Conservation (phyloP, 2,113 vertebrate species). For the Rhinopomastus cyanomelas region DNA sequence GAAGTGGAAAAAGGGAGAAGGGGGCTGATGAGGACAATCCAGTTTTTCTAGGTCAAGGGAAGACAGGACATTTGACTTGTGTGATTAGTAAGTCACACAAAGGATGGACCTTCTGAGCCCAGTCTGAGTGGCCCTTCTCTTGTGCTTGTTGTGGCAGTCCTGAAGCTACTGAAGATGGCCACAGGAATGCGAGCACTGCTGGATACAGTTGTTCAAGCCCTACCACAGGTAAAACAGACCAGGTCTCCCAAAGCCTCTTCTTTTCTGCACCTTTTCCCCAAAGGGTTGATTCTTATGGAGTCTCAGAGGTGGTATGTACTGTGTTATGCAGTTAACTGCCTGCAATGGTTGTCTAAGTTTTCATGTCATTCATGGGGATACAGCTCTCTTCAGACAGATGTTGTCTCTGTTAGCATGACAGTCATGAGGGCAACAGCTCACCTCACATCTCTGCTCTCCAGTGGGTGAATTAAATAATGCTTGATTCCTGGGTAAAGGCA, state of each 20-base stretch:
- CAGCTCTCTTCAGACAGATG: neutral
- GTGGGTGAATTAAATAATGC: neutral
- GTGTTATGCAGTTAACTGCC: neutral
- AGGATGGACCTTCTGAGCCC: neutral
- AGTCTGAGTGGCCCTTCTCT: neutral
- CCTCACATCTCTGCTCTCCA: neutral
- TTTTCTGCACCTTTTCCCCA: neutral
- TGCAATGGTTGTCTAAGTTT: neutral
- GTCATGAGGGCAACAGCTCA: neutral
- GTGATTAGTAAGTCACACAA: neutral
- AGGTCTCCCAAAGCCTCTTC: neutral
- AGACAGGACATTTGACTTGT: neutral
- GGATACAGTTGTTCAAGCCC: constrained; percentile 88
- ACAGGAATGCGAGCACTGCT: constrained; percentile 88
- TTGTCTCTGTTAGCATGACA: neutral
- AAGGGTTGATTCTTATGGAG: neutral
- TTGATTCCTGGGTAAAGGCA: neutral
- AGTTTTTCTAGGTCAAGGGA: neutral
- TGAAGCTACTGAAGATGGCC: constrained; percentile 91
- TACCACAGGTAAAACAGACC: constrained; percentile 83
- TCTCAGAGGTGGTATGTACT: neutral
- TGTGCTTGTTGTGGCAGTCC: constrained; percentile 73
- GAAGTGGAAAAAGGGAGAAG: neutral
- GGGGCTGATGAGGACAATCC: neutral
- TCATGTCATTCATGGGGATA: neutral